A percentile compares a stretch with the other conserved stretches of the same genome.
phyloP scores from a whole-genome alignment of 2,888 invertebrate species.

The Proisotoma minuta region DNA sequence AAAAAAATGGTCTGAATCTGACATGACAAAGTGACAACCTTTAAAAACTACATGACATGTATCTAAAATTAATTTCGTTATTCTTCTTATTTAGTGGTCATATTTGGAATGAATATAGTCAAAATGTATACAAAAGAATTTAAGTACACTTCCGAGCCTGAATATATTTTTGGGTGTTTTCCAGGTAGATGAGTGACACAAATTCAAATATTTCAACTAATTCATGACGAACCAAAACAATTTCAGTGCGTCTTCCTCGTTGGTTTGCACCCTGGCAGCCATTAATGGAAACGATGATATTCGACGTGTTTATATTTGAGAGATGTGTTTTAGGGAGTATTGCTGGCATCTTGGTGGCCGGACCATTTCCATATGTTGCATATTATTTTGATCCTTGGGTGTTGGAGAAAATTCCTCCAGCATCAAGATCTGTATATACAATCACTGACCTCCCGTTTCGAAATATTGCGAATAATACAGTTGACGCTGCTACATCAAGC shows the following conservation, averaged over 20 bases:
- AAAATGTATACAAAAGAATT: background rate
- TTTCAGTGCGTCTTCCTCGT: slow-evolving; percentile 19
- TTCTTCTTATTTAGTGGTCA: background rate
- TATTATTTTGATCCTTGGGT: background rate
- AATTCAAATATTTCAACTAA: background rate
- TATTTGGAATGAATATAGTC: background rate
- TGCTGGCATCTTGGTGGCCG: slow-evolving; percentile 14
- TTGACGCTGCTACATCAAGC: no score
- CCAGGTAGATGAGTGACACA: slow-evolving; percentile 11
- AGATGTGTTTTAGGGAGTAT: slow-evolving; percentile 22
- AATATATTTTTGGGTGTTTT: slow-evolving; percentile 29
- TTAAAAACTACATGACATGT: background rate
- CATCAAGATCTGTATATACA: background rate
- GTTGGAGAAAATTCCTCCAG: background rate
- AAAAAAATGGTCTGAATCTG: background rate
- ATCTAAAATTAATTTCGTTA: background rate
- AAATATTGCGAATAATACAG: no score
- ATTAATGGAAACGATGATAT: slow-evolving; percentile 24
- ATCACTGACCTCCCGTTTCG: no score
- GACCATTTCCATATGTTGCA: background rate
- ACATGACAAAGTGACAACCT: background rate
- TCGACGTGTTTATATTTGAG: slow-evolving; percentile 22
- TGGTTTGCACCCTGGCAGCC: slow-evolving; percentile 27
- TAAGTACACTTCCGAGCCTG: slow-evolving; percentile 13
- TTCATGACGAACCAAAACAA: background rate